phyloP scores from a whole-genome alignment of 2,113 vertebrate genomes.

The Galeopterus variegatus region DNA sequence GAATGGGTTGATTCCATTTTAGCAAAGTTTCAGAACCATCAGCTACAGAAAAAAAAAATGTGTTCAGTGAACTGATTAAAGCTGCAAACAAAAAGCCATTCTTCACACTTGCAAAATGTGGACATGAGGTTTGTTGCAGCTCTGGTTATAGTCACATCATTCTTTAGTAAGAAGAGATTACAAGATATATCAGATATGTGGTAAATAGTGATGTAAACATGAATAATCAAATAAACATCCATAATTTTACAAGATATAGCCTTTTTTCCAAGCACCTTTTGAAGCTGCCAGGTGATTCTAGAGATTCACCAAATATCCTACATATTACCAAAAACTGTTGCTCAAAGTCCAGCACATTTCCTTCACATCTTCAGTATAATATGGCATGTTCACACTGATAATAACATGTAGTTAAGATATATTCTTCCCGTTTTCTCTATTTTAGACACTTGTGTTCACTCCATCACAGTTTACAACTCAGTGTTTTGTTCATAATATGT shows the following conservation, averaged over 20 bases:
- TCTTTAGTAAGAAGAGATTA: neutral
- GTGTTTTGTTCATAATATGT: conserved; percentile 26
- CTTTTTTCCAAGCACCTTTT: neutral
- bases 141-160: neutral
- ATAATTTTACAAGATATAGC: conserved; percentile 15
- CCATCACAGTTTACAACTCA: neutral
- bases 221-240: conserved; percentile 9
- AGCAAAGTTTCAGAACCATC: neutral
- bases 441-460: neutral
- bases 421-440: neutral
- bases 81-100: neutral
- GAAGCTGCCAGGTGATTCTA: neutral
- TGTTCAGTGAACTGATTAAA: conserved; percentile 36
- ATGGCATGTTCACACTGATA: neutral
- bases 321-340: neutral
- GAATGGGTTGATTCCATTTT: neutral
- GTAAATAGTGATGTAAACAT: neutral
- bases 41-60: neutral
- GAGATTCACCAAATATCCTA: conserved; percentile 5
- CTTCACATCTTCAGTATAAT: conserved; percentile 2
- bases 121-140: neutral
- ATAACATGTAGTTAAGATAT: neutral
- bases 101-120: neutral
- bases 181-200: neutral
- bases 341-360: neutral